phyloP scores from a whole-genome alignment of 2,797 vertebrate species.

The Tachyglossus aculeatus region DNA sequence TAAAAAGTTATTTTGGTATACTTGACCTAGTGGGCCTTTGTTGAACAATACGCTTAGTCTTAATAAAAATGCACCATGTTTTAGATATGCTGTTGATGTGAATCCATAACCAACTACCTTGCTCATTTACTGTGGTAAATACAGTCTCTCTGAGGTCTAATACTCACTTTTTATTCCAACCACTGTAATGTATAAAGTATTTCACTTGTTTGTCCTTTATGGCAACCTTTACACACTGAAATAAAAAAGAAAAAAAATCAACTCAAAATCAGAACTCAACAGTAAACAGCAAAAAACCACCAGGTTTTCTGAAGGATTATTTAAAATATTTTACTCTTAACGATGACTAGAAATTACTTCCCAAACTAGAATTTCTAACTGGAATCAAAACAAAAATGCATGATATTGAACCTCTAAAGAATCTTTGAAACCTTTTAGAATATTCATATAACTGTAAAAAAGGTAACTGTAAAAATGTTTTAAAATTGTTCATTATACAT shows the following conservation, averaged over 20 bases:
- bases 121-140: neutral
- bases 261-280: conserved; percentile 22
- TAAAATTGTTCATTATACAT: no score
- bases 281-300: neutral
- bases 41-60: neutral
- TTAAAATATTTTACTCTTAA: neutral
- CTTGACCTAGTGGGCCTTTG: neutral
- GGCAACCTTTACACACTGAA: conserved; percentile 97
- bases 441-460: no score
- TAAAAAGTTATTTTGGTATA: neutral
- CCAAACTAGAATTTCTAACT: no score
- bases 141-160: conserved; percentile 2
- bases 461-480: no score
- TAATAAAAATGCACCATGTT: neutral
- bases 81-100: rapidly evolving
- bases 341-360: no score
- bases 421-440: no score
- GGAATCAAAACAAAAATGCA: no score
- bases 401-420: no score
- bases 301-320: neutral
- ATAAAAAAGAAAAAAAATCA: conserved; percentile 48
- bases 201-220: conserved; percentile 99
- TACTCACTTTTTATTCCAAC: conserved; percentile 99
- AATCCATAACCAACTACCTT: neutral
- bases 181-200: conserved; percentile 99